Conservation (phyloP, 2,113 vertebrate species). For the Megaceryle torquata region DNA sequence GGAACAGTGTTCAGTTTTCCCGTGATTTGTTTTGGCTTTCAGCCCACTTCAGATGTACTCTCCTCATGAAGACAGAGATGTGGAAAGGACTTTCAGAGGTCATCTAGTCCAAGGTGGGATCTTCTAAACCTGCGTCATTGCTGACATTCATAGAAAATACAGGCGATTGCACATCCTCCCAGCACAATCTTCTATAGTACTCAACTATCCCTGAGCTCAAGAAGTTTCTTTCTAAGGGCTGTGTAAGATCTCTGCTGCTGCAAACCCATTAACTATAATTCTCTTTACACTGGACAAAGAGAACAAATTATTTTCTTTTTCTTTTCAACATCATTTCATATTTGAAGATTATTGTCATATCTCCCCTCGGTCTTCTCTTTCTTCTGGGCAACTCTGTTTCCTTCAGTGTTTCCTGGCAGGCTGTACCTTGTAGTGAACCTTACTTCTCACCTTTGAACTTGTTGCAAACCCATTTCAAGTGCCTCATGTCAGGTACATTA, state of each 20-base stretch:
- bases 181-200: neutral
- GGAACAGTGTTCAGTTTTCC: neutral
- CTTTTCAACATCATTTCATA: neutral
- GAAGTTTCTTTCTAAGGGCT: neutral
- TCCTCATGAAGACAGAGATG: neutral
- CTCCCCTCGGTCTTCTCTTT: neutral
- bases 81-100: constrained; percentile 15
- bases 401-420: neutral
- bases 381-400: neutral
- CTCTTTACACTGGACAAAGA: neutral
- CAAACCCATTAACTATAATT: neutral
- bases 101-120: constrained; percentile 11
- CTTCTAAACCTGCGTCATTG: neutral
- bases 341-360: neutral
- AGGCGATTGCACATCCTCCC: neutral
- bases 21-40: neutral
- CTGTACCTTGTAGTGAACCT: neutral
- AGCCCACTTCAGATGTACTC: neutral
- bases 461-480: neutral
- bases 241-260: neutral
- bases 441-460: neutral
- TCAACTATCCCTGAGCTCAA: neutral
- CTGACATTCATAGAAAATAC: neutral
- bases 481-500: neutral
- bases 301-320: neutral